phyloP scores from a whole-genome alignment of 2,888 invertebrate genomes.

The Clepsis dumicolana region DNA sequence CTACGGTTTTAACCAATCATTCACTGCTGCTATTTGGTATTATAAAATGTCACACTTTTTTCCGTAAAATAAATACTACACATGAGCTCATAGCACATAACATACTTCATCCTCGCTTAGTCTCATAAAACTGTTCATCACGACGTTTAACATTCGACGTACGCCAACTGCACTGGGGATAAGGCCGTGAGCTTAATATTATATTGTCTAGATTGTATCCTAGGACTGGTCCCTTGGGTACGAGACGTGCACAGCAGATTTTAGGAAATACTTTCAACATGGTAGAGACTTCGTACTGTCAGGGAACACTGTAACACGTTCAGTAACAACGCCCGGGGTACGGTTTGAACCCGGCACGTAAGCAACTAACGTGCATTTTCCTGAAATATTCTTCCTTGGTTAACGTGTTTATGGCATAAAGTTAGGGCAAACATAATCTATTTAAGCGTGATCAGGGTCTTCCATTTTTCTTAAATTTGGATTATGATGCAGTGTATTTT shows the following conservation, averaged over 20 bases:
- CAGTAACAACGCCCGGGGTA: constrained; percentile 28
- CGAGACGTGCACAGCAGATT: constrained; percentile 37
- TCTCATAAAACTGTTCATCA: constrained; percentile 2
- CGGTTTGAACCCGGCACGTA: constrained; percentile 31
- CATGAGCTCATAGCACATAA: too few relatives aligned
- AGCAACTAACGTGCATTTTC: constrained; percentile 23
- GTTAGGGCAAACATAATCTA: constrained; percentile 1
- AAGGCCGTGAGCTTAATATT: constrained; percentile 16
- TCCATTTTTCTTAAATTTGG: not conserved
- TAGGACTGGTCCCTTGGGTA: constrained; percentile 25
- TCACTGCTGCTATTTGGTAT: too few relatives aligned
- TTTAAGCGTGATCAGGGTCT: not conserved
- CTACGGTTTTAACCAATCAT: too few relatives aligned
- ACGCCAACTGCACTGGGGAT: constrained; percentile 5
- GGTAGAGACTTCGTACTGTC: constrained; percentile 8
- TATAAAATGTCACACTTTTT: too few relatives aligned
- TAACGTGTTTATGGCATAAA: not conserved
- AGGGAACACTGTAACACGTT: constrained; percentile 28
- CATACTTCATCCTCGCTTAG: not conserved
- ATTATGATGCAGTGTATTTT: too few relatives aligned
- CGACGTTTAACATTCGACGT: constrained; percentile 8
- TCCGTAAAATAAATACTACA: too few relatives aligned
- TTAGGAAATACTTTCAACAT: constrained; percentile 34
- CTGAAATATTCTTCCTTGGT: constrained; percentile 15
- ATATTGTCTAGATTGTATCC: constrained; percentile 28